Evolutionary conservation across 2,113 vertebrate genomes (phyloP).

Genomic region (Tamias sibiricus): DNA sequence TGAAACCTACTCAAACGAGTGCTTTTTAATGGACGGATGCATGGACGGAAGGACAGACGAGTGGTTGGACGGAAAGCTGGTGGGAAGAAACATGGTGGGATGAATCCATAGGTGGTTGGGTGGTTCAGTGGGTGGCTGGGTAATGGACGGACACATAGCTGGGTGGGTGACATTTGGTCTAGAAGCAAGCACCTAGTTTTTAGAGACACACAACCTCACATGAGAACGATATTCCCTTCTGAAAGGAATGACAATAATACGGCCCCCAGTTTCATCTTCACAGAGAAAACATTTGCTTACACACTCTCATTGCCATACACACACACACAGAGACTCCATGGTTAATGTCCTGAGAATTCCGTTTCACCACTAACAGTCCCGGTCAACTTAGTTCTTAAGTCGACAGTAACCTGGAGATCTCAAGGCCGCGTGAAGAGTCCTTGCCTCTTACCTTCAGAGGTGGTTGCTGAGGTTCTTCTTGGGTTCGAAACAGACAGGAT

Average conservation of each 20-base stretch:
- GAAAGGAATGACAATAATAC: fast-evolving
- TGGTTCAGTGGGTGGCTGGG: neutral
- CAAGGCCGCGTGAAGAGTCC: neutral
- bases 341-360: fast-evolving
- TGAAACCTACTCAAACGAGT: too few species aligned
- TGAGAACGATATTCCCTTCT: neutral
- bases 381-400: too few species aligned
- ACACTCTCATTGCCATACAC: neutral
- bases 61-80: neutral
- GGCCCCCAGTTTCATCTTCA: neutral
- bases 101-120: neutral
- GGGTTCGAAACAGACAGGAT: fast-evolving
- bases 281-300: fast-evolving
- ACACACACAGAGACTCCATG: neutral
- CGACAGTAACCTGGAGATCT: neutral
- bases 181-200: neutral
- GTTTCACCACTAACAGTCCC: fast-evolving
- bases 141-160: too few species aligned
- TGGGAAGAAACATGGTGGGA: too few species aligned
- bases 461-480: neutral
- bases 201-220: neutral
- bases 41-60: too few species aligned
- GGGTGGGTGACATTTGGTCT: neutral
- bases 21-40: neutral
- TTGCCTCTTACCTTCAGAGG: conserved; percentile 56